Percentiles rank a stretch among this genome's conserved stretches.
Evolutionary conservation across 2,888 invertebrate genomes (phyloP).

Genomic region (Blomia tropicalis): DNA sequence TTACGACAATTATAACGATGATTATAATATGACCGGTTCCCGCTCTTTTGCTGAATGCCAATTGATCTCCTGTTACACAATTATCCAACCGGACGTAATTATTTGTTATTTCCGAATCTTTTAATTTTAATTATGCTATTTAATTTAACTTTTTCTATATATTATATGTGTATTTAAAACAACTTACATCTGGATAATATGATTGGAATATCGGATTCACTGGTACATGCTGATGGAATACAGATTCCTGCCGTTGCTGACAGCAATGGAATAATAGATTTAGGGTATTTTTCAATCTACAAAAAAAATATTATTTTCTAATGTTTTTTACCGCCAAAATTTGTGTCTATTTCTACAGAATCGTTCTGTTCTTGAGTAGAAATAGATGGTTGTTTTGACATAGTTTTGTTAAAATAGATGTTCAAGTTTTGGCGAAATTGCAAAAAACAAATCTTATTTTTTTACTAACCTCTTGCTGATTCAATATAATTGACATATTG

Average conservation of each 20-base stretch:
- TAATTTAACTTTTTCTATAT: too few species aligned
- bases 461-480: not conserved
- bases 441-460: too few species aligned
- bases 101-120: not conserved
- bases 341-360: too few species aligned
- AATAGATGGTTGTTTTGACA: too few species aligned
- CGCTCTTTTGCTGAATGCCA: not conserved
- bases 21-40: not conserved
- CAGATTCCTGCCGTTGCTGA: constrained; percentile 17
- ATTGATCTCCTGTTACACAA: not conserved
- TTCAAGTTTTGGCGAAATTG: too few species aligned
- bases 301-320: not conserved
- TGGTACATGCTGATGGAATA: constrained; percentile 15
- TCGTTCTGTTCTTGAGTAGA: too few species aligned
- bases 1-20: not conserved
- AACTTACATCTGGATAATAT: constrained; percentile 17
- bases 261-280: not conserved
- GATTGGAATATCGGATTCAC: not conserved
- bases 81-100: not conserved
- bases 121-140: too few species aligned
- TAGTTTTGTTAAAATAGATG: too few species aligned
- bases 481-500: not conserved
- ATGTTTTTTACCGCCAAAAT: not conserved
- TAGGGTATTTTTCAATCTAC: not conserved
- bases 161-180: too few species aligned